Evolutionary conservation across 2,113 vertebrate species (phyloP), one percentile per base, ranked within the genome.

Genomic region (Syngnathus scovelli): DNA sequence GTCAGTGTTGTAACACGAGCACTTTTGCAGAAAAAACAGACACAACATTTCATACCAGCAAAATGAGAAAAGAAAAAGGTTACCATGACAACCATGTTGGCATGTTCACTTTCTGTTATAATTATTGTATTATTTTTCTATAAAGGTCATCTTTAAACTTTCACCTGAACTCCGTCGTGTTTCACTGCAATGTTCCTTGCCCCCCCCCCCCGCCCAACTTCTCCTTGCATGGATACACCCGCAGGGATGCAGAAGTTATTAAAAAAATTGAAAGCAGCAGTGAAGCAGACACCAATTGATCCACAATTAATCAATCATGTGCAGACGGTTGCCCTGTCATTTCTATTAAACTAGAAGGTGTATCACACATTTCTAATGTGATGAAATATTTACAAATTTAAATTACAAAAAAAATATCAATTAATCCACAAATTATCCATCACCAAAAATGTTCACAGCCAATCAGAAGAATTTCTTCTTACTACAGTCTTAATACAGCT

Each of bases 221-320:
- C 5, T 6, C 5, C 54, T 5, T 16, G 44, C 1, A 3, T 4
- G 1, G 7, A 16, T 36, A 36, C 41, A 43, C 39, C 5, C 60
- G 15, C 38, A 15, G 6, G 9, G 1, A 3, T 5, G 9, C 19
- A 12, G 41, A 18, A 13, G 59, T 41, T 19, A 61, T 62, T 62
- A 62, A 62, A 44, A 62, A 43, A n/a, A 62, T 62, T 62, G 44
- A 62, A 62, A 62, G 39, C 61, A 62, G 61, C 61, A 62, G 39
- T 23, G 6, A 62, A 62, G 61, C 61, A 62, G n/a, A 23, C 11
- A 62, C 39, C 27, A 62, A 44, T 62, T 44, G 61, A 39, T 62
- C 27, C n/a, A 15, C 7, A 44, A 62, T 62, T 62, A 62, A 62
- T 62, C 39, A n/a, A 44, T 39, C 61, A 6, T 44, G 55, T 33